These are phyloP conservation scores for Armadillidium nasatum DNA, from an alignment of 1,140 invertebrate genomes.

Conservation along the genomic window DNA sequence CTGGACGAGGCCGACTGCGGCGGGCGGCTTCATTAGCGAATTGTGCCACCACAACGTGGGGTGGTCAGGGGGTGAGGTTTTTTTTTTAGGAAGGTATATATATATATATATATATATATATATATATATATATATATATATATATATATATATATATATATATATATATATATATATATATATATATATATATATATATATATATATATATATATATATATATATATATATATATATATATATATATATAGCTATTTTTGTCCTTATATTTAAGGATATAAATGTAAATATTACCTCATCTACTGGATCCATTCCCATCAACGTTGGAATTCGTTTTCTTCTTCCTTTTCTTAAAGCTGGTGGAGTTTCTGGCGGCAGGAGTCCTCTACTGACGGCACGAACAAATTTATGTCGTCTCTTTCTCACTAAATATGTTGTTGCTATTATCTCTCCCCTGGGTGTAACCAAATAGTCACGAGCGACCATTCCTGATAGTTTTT, in stretches of 20 bases:
- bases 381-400: conserved; percentile 60
- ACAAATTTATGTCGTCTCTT: conserved; percentile 63
- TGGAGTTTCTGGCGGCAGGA: conserved; percentile 63
- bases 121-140: no score
- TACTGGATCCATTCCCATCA: conserved; percentile 49
- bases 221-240: no score
- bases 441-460: conserved; percentile 59
- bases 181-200: conserved; percentile 15
- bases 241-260: no score
- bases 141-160: conserved; percentile 16
- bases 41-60: no score
- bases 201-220: background rate
- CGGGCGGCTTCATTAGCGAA: no score
- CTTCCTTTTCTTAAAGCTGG: conserved; percentile 53
- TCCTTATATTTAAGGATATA: no score
- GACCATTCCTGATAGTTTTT: conserved; percentile 63
- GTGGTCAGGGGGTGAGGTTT: no score
- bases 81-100: no score
- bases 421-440: conserved; percentile 57
- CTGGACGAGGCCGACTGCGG: no score
- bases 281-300: conserved; percentile 49
- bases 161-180: conserved; percentile 25
- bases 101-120: no score
- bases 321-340: conserved; percentile 50
- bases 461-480: conserved; percentile 62